phyloP scores from a whole-genome alignment of 1,140 invertebrate species.

The Cardiocondyla obscurior region DNA sequence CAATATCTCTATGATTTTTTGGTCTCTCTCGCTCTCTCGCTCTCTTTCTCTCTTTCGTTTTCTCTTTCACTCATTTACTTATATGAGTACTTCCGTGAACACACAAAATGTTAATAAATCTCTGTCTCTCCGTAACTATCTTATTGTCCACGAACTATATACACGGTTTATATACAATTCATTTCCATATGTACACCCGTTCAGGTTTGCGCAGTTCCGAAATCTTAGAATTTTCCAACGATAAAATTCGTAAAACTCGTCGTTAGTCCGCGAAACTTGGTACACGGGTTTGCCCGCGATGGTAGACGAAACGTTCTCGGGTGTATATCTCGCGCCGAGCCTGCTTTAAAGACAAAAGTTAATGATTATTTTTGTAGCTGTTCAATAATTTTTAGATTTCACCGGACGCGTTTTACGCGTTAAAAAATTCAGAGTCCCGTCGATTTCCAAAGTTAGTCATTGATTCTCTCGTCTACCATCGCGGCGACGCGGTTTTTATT shows the following conservation, averaged over 20 bases:
- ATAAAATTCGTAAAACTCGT: slow-evolving; percentile 17
- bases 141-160: slow-evolving; percentile 80
- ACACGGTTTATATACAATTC: slow-evolving; percentile 73
- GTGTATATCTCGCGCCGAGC: too few species aligned
- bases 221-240: slow-evolving; percentile 46
- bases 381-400: not conserved
- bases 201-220: not conserved
- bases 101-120: slow-evolving; percentile 46
- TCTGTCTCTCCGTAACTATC: slow-evolving; percentile 46
- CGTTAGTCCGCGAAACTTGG: not conserved
- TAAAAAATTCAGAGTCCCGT: too few species aligned
- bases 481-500: slow-evolving; percentile 31
- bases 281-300: not conserved
- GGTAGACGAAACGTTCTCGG: not conserved
- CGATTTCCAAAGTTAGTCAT: not conserved
- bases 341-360: too few species aligned
- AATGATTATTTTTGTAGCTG: not conserved
- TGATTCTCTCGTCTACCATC: not conserved
- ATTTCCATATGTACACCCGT: slow-evolving; percentile 69
- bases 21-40: slow-evolving; percentile 36
- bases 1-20: slow-evolving; percentile 57
- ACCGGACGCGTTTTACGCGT: not conserved
- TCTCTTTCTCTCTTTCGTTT: slow-evolving; percentile 15
- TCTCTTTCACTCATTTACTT: slow-evolving; percentile 15
- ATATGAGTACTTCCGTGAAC: slow-evolving; percentile 3